These are phyloP conservation scores for Herpailurus yagouaroundi DNA, from an alignment of 2,113 vertebrate species.

Conservation along the genomic window DNA sequence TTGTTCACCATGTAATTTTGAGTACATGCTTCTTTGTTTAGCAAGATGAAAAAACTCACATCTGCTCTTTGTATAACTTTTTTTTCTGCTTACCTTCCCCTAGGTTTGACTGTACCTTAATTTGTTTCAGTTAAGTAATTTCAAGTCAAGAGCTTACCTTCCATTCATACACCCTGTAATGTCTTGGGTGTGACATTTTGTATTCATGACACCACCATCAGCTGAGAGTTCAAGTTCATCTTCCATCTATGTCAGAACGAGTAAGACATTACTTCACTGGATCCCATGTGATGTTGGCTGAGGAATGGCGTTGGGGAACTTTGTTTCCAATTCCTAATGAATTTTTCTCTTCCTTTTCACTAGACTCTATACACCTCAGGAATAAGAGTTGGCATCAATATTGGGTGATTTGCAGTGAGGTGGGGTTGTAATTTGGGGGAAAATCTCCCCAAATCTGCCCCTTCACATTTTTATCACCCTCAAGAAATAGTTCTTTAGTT, in stretches of 20 bases:
- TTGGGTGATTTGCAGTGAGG: neutral
- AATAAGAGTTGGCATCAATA: neutral
- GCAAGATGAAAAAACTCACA: conserved; percentile 17
- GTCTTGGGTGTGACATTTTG: neutral
- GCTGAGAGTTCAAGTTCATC: neutral
- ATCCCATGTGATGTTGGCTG: neutral
- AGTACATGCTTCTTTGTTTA: conserved; percentile 6
- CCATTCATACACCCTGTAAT: neutral
- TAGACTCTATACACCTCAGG: neutral
- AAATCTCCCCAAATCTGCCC: neutral
- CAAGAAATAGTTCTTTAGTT: neutral
- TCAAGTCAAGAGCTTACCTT: conserved; percentile 1
- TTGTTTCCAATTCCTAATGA: neutral
- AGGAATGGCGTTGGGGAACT: neutral
- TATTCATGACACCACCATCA: neutral
- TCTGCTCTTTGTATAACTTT: neutral
- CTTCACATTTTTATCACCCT: neutral
- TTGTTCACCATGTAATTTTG: conserved; percentile 27
- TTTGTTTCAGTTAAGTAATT: conserved; percentile 43
- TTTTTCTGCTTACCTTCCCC: neutral
- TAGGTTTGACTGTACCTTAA: neutral
- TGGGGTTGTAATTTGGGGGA: neutral
- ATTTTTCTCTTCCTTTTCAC: neutral
- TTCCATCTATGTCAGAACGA: neutral
- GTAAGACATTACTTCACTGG: neutral